Evolutionary conservation across 1,140 invertebrate genomes (phyloP), one percentile per base, ranked within the genome.

Genomic region (Diachasmimorpha longicaudata): DNA sequence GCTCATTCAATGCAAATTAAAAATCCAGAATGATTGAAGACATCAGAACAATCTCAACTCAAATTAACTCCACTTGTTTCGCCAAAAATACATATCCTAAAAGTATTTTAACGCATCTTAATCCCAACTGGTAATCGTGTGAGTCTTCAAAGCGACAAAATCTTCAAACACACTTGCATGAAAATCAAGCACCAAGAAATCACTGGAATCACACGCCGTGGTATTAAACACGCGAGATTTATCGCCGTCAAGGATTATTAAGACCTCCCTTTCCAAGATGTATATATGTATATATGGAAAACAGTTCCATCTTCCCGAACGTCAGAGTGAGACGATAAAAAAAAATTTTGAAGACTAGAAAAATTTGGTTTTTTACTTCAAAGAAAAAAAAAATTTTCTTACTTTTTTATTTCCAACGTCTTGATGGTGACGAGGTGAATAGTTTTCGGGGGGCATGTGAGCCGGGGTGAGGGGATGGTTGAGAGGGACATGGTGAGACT

Each of bases 51-150:
- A 14, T 46, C n/a, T 46, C 44, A n/a, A 46, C 44, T 46, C 10
- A 46, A 31, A 31, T 55, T 19, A 55, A n/a, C 39, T 55, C 19
- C 48, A n/a, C n/a, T 19, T 55, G 9, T 55, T 42, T 10, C 70
- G 76, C 71, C 79, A 81, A 77, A 79, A 78, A 79, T 79, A 79
- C 74, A 79, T 31, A 31, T 75, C 74, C 77, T 10, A 21, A 55
- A 55, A n/a, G n/a, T 63, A 63, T 23, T 25, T 23, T 19, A 4
- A 4, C 19, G 58, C 21, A 14, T 63, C 58, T 63, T 63, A 63
- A 63, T 63, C 58, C 58, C 58, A 13, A 31, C 19, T 55, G 58
- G 58, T 63, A 63, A 63, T 63, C 58, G 58, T 31, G 23, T 63
- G 58, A 14, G 21, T 23, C 58, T 63, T 63, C 58, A 63, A 63